Conservation (phyloP, 1,140 invertebrate genomes). For the Lepidotrigona ventralis region DNA sequence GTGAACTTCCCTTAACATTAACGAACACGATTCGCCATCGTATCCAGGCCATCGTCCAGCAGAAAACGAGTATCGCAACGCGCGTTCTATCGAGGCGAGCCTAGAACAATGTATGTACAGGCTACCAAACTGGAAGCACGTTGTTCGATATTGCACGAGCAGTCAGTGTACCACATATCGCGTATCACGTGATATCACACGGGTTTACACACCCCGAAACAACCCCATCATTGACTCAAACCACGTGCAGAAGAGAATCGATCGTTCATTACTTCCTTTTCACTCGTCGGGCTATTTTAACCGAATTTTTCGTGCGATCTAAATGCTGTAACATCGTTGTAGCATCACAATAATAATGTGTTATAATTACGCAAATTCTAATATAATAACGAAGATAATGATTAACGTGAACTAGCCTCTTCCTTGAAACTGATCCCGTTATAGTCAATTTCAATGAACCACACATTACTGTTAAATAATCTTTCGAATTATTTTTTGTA, state of each 20-base stretch:
- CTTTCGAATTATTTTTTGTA: no score
- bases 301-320: no score
- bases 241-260: not conserved
- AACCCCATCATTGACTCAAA: not conserved
- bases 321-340: no score
- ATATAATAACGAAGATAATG: not conserved
- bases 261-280: no score
- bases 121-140: slow-evolving; percentile 59
- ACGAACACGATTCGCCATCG: not conserved
- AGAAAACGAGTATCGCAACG: slow-evolving; percentile 42
- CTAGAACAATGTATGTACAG: slow-evolving; percentile 13
- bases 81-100: slow-evolving; percentile 35
- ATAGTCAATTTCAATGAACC: no score
- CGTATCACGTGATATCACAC: slow-evolving; percentile 26
- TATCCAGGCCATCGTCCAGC: slow-evolving; percentile 1
- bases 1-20: not conserved
- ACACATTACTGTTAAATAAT: no score
- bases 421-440: not conserved
- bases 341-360: not conserved
- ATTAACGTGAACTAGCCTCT: not conserved
- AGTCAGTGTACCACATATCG: slow-evolving; percentile 41
- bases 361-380: not conserved
- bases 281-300: no score
- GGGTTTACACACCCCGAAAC: slow-evolving; percentile 6
- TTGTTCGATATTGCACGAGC: slow-evolving; percentile 49